A percentile compares a stretch with the other conserved stretches of the same genome.
Conservation (phyloP, 2,113 vertebrate genomes). For the Thymallus thymallus region DNA sequence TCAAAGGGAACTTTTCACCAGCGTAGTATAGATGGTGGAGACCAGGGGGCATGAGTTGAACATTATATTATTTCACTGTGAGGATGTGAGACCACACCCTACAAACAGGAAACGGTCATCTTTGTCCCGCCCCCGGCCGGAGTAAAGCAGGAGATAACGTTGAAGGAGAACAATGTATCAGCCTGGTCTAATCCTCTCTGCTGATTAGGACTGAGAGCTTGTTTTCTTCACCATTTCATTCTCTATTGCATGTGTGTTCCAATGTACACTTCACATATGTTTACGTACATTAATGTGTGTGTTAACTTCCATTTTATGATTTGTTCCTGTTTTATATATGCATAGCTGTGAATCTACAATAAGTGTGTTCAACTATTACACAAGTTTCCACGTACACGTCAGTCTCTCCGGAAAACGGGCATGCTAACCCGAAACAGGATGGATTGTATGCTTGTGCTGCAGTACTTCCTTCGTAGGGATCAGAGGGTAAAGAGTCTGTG, state of each 20-base stretch:
- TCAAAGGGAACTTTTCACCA: too few relatives aligned
- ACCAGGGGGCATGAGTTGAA: background rate
- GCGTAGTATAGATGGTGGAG: too few relatives aligned
- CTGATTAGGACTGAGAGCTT: constrained; percentile 18
- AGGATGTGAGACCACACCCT: constrained; percentile 54
- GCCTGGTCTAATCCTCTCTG: constrained; percentile 42
- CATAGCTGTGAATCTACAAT: too few relatives aligned
- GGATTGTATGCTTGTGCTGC: background rate
- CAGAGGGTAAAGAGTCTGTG: background rate
- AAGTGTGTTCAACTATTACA: too few relatives aligned
- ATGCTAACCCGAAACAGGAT: too few relatives aligned
- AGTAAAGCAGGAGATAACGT: too few relatives aligned
- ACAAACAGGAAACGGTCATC: constrained; percentile 78
- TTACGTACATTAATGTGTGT: constrained; percentile 4
- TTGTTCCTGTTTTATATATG: too few relatives aligned
- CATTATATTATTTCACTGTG: background rate
- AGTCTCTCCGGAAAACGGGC: too few relatives aligned
- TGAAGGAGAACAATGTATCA: too few relatives aligned
- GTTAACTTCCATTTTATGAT: background rate
- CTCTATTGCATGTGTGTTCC: background rate
- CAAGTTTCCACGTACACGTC: too few relatives aligned
- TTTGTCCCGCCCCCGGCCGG: constrained; percentile 66
- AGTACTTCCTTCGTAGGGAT: background rate
- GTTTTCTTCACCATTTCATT: constrained; percentile 39
- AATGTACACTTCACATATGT: constrained; percentile 8